Conservation (phyloP, 1,140 invertebrate species). For the Papilio glaucus region DNA sequence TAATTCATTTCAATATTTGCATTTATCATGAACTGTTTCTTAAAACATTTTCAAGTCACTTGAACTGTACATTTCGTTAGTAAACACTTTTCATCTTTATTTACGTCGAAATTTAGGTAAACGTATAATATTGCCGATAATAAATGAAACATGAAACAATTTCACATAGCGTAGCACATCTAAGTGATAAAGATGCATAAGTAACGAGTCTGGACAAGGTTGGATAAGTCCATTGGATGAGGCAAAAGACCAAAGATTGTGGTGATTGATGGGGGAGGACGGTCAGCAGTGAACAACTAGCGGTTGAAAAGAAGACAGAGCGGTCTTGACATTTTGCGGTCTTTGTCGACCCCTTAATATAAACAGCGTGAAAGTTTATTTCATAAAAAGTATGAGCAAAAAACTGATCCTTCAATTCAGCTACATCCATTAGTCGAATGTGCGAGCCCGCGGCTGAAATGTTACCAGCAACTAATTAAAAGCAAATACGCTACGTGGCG, state of each 20-base stretch:
- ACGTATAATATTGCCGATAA: neutral
- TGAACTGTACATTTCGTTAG: conserved; percentile 19
- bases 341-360: too few species aligned
- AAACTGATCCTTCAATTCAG: neutral
- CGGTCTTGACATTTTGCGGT: neutral
- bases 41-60: conserved; percentile 8
- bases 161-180: neutral
- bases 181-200: too few species aligned
- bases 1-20: conserved; percentile 24
- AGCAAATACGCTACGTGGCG: conserved; percentile 26
- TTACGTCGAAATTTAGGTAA: neutral
- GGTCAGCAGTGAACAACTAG: too few species aligned
- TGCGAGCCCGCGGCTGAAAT: conserved; percentile 5
- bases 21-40: conserved; percentile 27
- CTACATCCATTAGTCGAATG: conserved; percentile 21
- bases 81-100: conserved; percentile 9
- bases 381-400: neutral
- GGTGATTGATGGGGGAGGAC: too few species aligned
- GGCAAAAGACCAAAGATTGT: too few species aligned
- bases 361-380: neutral
- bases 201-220: too few species aligned
- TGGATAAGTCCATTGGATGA: too few species aligned
- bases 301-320: too few species aligned
- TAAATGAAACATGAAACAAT: neutral
- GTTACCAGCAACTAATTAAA: conserved; percentile 30